Base-by-base conservation (phyloP, 2,797 vertebrate genomes). In the Gambusia yucatana region DNA sequence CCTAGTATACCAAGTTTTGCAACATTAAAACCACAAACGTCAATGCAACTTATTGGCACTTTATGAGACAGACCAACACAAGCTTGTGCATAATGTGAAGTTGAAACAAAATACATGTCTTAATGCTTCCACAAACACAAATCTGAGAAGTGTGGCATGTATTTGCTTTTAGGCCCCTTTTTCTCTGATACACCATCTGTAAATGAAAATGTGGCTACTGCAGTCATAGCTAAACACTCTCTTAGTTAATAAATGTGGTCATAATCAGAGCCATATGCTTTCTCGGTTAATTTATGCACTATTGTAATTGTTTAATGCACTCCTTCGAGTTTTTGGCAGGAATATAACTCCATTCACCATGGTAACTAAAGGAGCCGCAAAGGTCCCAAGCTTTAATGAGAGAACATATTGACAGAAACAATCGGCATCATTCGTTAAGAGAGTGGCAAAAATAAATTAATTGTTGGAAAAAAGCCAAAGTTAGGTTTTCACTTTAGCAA, bases 1-100 rank as follows among this genome's bases (percentile, higher is more conserved):
- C 65, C n/a, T 69, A 8, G 20, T 52, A 22, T 52, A n/a, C 11
- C 25, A 14, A 4, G 36, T 43, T 43, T 43, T 44, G 39, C 22
- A n/a, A n/a, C 65, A 69, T 43, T 69, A 69, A 69, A 69, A 69
- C 65, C 22, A n/a, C 65, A 69, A 69, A 14, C 11, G 3, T 70
- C 4, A 44, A n/a, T 3, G 13, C 11, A n/a, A 25, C 25, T 41
- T 43, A 67, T 25, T 41, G 10, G 20, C 10, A 41, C 33, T 67
- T 67, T 11, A 67, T 43, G 36, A 25, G 9, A n/a, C 36, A 41
- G 17, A 41, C 9, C 63, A 67, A 39, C 33, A 67, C 16, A 65
- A 65, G 5, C 16, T 39, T 17, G 17, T 11, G 63, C 7, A 41
- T 11, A 67, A 22, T 41, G 33, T 67, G 17, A 67, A 22, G 17